Percentiles rank a stretch among this genome's conserved stretches.
Conservation (phyloP, 1,140 invertebrate species). For the Drosophila mayri region DNA sequence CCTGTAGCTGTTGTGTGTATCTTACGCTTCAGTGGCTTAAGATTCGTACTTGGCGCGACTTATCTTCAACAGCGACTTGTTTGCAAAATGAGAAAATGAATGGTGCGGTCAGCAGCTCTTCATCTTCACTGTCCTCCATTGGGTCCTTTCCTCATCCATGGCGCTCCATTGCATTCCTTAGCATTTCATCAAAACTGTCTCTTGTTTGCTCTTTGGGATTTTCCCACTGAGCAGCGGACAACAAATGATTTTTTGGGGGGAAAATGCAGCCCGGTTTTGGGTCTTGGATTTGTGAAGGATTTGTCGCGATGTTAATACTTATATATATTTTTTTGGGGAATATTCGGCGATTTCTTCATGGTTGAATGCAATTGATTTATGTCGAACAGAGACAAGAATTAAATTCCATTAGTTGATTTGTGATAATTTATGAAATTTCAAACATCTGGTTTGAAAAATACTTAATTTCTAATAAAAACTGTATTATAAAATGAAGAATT, state of each 20-base stretch:
- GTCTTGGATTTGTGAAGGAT: constrained; percentile 17
- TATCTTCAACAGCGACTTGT: constrained; percentile 78
- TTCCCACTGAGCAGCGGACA: constrained; percentile 1
- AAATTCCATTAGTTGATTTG: not conserved
- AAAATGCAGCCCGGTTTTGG: constrained; percentile 5
- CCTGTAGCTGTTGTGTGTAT: constrained; percentile 63
- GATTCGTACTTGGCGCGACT: constrained; percentile 74
- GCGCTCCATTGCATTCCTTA: constrained; percentile 30
- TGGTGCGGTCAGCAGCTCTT: constrained; percentile 75
- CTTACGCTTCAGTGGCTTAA: constrained; percentile 77
- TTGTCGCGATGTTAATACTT: constrained; percentile 14
- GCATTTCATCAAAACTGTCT: constrained; percentile 20
- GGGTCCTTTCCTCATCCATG: constrained; percentile 43
- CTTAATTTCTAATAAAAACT: not conserved
- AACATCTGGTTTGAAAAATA: too few species aligned
- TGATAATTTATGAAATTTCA: not conserved
- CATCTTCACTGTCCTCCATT: constrained; percentile 22
- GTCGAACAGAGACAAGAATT: not conserved
- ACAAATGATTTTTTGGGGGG: constrained; percentile 20
- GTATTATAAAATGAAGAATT: not conserved
- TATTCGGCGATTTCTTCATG: not conserved
- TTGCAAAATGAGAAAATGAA: constrained; percentile 80
- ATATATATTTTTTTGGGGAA: not conserved
- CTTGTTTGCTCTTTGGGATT: constrained; percentile 13
- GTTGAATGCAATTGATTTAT: constrained; percentile 8